phyloP scores from a whole-genome alignment of 2,888 invertebrate genomes.

The Leptarthrus brevirostris region DNA sequence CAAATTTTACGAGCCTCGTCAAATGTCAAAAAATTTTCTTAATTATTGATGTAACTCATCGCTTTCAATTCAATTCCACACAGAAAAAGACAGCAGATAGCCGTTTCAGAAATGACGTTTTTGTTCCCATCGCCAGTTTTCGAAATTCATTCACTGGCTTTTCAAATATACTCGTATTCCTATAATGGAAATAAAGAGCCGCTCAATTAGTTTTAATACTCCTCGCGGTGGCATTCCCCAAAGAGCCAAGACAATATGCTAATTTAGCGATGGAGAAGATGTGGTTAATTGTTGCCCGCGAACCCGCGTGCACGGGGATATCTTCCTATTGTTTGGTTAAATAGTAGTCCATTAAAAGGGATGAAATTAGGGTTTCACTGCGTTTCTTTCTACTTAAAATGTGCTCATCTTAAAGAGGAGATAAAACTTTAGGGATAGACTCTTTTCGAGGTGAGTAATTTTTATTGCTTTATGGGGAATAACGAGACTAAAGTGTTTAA shows the following conservation, averaged over 20 bases:
- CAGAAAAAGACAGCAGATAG: background rate
- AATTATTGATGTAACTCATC: constrained; percentile 32
- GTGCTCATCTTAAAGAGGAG: constrained; percentile 45
- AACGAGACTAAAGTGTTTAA: background rate
- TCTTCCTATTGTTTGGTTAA: constrained; percentile 39
- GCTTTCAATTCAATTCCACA: background rate
- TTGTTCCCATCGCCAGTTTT: constrained; percentile 29
- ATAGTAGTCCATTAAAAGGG: constrained; percentile 49
- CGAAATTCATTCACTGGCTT: constrained; percentile 11
- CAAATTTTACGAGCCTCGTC: constrained; percentile 43
- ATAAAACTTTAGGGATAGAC: constrained; percentile 34
- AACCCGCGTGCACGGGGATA: constrained; percentile 22
- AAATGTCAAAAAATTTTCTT: constrained; percentile 39
- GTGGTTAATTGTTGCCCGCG: constrained; percentile 53
- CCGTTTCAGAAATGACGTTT: background rate
- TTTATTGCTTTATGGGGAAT: constrained; percentile 40
- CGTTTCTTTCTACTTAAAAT: constrained; percentile 35
- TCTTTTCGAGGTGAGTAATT: constrained; percentile 41
- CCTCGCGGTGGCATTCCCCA: constrained; percentile 17
- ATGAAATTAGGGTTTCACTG: constrained; percentile 44
- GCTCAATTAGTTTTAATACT: constrained; percentile 30
- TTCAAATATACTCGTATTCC: constrained; percentile 18
- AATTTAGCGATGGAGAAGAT: constrained; percentile 53
- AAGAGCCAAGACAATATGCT: constrained; percentile 52
- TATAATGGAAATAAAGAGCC: constrained; percentile 36